A percentile compares a stretch with the other conserved stretches of the same genome.
Conservation (phyloP, 1,140 invertebrate genomes). For the Calliphora vicina region DNA sequence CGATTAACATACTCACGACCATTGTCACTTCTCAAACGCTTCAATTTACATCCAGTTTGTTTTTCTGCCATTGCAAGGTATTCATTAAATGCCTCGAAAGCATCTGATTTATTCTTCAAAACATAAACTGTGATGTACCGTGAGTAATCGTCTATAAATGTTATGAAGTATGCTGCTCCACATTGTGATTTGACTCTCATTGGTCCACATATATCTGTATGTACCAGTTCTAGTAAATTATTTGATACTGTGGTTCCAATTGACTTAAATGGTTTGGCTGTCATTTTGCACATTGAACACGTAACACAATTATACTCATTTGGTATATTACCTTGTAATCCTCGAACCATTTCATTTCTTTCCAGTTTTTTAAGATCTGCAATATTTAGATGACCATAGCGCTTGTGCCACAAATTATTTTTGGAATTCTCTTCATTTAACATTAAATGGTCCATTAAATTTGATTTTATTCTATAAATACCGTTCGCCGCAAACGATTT, state of each 20-base stretch:
- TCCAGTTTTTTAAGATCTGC: not conserved
- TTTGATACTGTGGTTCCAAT: not conserved
- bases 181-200: not conserved
- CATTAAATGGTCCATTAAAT: not conserved
- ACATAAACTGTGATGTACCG: conserved; percentile 47
- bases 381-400: not conserved
- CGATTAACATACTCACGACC: conserved; percentile 35
- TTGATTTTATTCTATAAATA: not conserved
- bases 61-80: conserved; percentile 46
- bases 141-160: not conserved
- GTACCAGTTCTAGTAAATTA: not conserved
- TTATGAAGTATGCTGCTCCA: too few species aligned
- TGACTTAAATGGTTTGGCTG: not conserved
- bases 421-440: not conserved
- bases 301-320: not conserved
- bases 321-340: not conserved
- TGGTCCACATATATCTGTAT: conserved; percentile 41
- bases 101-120: conserved; percentile 60
- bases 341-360: not conserved
- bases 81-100: conserved; percentile 53
- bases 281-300: not conserved
- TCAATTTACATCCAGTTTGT: conserved; percentile 45
- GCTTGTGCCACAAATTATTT: not conserved
- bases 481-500: not conserved
- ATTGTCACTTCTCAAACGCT: conserved; percentile 36